Base-by-base conservation (phyloP, 1,140 invertebrate species). In the Proctacanthus coquilletti region DNA sequence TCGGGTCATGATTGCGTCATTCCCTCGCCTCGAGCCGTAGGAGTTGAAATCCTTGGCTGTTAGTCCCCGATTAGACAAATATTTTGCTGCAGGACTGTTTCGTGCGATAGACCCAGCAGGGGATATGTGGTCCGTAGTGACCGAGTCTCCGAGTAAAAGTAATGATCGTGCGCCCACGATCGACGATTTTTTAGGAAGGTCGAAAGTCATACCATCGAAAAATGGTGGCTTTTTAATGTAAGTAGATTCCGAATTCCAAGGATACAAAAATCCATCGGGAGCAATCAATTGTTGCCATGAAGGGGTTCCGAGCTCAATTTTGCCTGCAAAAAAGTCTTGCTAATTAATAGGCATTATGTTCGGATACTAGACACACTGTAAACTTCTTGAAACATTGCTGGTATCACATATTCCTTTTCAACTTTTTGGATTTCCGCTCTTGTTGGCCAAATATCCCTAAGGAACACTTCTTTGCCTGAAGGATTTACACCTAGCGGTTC, bases 161-260 rank as follows among this genome's bases (percentile, higher is more conserved):
- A 98, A 64, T 33, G 84, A 88, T 34, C 77, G 69, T 0, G 88
- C 89, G 46, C 66, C 65, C 17, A 53, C 50, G 21, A 84, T 71
- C n/a, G 68, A 53, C 38, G 66, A 58, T 13, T 68, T 54, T 25
- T 49, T 46, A 1, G 77, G 71, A 17, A 81, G 49, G 8, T 73
- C 63, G 64, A 75, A 48, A 9, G 76, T 75, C 75, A 94, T 86
- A 27, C 69, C 72, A 42, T 88, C 76, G 62, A 98, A 98, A 66
- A 96, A 98, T n/a, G 94, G 94, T 3, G 93, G 93, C 48, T 70
- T 75, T 64, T 95, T 95, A 41, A 98, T 97, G 51, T 98, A 98
- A 0, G 94, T 98, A 1, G 91, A 96, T 18, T 69, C 66, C 0
- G 47, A 37, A 52, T 94, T 86, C 94, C 94, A 98, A 0, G 86